Evolutionary conservation across 2,888 invertebrate genomes (phyloP), one percentile per base, ranked within the genome.

Genomic region (Melanchra persicariae): DNA sequence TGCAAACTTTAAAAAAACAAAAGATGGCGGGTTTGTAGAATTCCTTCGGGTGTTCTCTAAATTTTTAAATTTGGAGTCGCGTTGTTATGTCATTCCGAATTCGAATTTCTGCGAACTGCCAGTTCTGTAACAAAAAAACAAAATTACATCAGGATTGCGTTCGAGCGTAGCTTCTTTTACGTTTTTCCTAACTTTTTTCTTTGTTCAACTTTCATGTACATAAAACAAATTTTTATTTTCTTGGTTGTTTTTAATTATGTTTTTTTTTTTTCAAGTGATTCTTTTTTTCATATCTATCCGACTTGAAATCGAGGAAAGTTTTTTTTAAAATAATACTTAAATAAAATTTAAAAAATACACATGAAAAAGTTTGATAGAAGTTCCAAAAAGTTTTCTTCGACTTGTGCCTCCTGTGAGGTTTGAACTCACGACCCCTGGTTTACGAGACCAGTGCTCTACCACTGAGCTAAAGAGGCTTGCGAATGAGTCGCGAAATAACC

Each of bases 401-500:
- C 0, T 0, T 0, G 7, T 93, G 93, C 93, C 93, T 93, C 93
- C 93, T 94, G 93, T 93, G 93, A 93, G 93, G 93, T 91, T 93
- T 93, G 93, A 93, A 93, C 93, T 93, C 97, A 97, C 97, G 97
- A 97, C 97, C 97, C 97, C 97, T 97, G 97, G 97, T 97, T 97
- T 97, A 97, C 97, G 97, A 97, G 97, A 97, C 97, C 97, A 97
- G 97, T 97, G 97, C 97, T 97, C 97, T 97, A 97, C 97, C 97
- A 97, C 97, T 97, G 97, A 97, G 97, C 97, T 97, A 97, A 97
- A 97, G 97, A 97, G 97, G 97, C 97, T 81, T 82, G 81, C 2
- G 0, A 0, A 0, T 0, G 0, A 4, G 34, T 1, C 8, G 26
- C 62, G 86, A 93, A 93, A 93, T 91, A 84, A 24, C n/a, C 1